Percentiles rank a stretch among this genome's conserved stretches.
These are phyloP conservation scores for Dipodomys spectabilis DNA, from an alignment of 2,113 vertebrate genomes.

Conservation along the genomic window DNA sequence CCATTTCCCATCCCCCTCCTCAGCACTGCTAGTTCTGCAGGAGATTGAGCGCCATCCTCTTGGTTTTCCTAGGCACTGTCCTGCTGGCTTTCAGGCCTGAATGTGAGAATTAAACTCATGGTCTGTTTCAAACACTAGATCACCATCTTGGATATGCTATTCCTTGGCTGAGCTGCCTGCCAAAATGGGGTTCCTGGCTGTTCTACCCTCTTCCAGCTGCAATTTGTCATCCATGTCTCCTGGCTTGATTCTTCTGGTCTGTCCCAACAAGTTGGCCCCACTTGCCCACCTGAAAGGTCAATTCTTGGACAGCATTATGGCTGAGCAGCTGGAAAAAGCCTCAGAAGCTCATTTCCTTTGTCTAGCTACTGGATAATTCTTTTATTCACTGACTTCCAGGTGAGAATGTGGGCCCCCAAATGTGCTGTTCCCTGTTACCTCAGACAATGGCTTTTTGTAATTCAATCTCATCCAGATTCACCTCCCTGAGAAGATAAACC, in stretches of 20 bases:
- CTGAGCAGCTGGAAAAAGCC: slow-evolving; percentile 64
- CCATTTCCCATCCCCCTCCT: not conserved
- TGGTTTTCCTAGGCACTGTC: not conserved
- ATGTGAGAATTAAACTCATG: no score
- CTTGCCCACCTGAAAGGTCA: slow-evolving; percentile 75
- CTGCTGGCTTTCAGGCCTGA: not conserved
- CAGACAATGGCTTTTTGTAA: slow-evolving; percentile 67
- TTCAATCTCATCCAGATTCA: slow-evolving; percentile 24
- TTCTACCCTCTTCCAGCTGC: not conserved
- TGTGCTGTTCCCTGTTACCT: not conserved
- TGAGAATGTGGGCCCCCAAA: slow-evolving; percentile 16
- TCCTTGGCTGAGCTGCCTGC: not conserved
- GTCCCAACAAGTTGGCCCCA: slow-evolving; percentile 64
- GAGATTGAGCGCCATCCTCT: not conserved
- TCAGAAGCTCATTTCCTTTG: slow-evolving; percentile 49
- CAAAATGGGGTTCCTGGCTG: not conserved
- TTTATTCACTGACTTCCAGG: slow-evolving; percentile 51
- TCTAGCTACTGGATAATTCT: slow-evolving; percentile 57
- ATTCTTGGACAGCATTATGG: slow-evolving; percentile 53
- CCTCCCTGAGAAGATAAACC: slow-evolving; percentile 9
- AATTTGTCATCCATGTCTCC: slow-evolving; percentile 30
- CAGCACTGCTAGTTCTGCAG: not conserved
- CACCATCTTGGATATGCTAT: not conserved
- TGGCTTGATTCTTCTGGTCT: slow-evolving; percentile 64
- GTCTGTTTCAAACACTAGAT: not conserved